A percentile compares a stretch with the other conserved stretches of the same genome.
Evolutionary conservation across 2,797 vertebrate species (phyloP).

Genomic region (Neosilurus mollespiculum): DNA sequence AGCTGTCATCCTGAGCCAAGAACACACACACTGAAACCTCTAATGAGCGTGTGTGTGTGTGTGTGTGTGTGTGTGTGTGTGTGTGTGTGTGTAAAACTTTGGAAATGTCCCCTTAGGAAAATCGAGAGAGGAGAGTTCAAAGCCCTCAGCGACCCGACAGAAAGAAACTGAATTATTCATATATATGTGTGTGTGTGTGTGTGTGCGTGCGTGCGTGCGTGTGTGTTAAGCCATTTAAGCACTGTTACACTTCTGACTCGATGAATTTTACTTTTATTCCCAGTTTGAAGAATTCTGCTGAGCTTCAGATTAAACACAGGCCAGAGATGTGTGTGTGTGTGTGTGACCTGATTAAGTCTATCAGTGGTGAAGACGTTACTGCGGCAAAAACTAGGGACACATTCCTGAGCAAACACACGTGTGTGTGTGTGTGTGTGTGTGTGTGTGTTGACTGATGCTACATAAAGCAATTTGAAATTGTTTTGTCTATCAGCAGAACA

Average conservation of each 20-base stretch:
- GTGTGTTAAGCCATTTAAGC: conserved; percentile 5
- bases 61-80: not conserved
- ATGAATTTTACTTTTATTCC: conserved; percentile 17
- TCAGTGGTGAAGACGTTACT: conserved; percentile 29
- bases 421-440: conserved; percentile 26
- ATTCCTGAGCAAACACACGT: not conserved
- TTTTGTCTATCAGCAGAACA: not conserved
- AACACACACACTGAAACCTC: conserved; percentile 16
- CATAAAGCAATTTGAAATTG: conserved; percentile 1
- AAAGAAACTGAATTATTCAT: conserved; percentile 34
- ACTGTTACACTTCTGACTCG: conserved; percentile 8
- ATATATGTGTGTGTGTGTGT: conserved; percentile 16
- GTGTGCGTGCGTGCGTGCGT: conserved; percentile 9
- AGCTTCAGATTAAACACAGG: conserved; percentile 14
- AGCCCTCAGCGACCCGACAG: conserved; percentile 27
- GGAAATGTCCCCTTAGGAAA: conserved; percentile 13
- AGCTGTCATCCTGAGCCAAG: conserved; percentile 39
- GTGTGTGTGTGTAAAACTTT: not conserved
- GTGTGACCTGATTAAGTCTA: conserved; percentile 26
- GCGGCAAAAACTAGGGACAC: conserved; percentile 14
- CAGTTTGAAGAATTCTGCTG: not conserved
- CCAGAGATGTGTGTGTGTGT: conserved; percentile 8
- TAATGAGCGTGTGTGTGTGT: not conserved
- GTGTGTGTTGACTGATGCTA: conserved; percentile 14
- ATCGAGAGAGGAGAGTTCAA: conserved; percentile 36